Conservation (phyloP, 2,888 invertebrate genomes). For the Sycophila texana region DNA sequence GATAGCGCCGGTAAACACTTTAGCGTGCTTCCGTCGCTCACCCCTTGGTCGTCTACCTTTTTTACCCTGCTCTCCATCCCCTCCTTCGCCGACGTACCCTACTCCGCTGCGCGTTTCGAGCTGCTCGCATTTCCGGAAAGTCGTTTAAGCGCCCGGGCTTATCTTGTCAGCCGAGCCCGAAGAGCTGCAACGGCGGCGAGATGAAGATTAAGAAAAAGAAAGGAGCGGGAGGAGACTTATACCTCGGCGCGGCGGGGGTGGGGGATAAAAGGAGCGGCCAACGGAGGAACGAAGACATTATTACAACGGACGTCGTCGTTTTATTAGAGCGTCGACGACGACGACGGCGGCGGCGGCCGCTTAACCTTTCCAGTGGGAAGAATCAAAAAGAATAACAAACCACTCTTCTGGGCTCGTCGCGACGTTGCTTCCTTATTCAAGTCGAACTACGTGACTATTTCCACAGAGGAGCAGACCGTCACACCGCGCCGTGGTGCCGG, state of each 20-base stretch:
- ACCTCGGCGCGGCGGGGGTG: background rate
- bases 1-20: constrained; percentile 18
- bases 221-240: constrained; percentile 21
- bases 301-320: constrained; percentile 50
- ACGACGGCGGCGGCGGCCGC: constrained; percentile 25
- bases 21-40: background rate
- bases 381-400: constrained; percentile 55
- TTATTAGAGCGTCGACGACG: constrained; percentile 37
- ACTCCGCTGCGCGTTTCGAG: background rate
- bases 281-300: constrained; percentile 42
- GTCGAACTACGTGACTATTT: constrained; percentile 46
- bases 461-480: background rate
- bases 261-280: background rate
- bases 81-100: background rate
- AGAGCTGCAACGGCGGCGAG: background rate
- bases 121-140: constrained; percentile 34
- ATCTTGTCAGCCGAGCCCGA: constrained; percentile 39
- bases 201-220: constrained; percentile 52
- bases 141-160: constrained; percentile 40
- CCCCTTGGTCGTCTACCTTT: background rate
- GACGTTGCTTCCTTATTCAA: constrained; percentile 50
- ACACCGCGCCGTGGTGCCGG: background rate
- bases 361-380: constrained; percentile 33
- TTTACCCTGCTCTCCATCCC: background rate
- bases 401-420: background rate